Evolutionary conservation across 2,113 vertebrate genomes (phyloP), one percentile per base, ranked within the genome.

Genomic region (Smithornis capensis): DNA sequence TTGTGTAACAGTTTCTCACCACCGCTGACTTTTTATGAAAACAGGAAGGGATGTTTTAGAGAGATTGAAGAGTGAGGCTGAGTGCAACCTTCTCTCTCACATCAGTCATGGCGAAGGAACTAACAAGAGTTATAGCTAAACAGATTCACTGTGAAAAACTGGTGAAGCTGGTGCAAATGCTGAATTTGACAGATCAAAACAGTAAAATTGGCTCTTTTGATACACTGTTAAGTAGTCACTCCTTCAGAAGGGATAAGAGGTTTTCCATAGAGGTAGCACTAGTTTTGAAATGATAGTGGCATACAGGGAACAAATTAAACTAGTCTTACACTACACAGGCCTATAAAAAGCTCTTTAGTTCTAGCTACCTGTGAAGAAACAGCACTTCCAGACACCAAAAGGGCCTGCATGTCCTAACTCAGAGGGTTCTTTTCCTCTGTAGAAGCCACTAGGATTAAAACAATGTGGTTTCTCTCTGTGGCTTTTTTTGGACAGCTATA

Each of bases 31-130:
- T 63, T 37, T 91, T 17, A 33, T 0, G 3, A 89, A 86, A 94
- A 79, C 74, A 92, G 93, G 93, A 96, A 95, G 27, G 78, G 35
- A 87, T 85, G 82, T 82, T 93, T 79, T 23, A 76, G 53, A 92
- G 83, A 94, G 77, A 89, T 16, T 57, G 37, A 55, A 55, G 42
- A 80, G 44, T 4, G 17, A 31, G 11, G 67, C 40, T n/a, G 19
- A 81, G 60, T 87, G 87, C 25, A 86, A 19, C 24, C 37, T 68
- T 13, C 44, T 50, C 35, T 87, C 42, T 75, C 37, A 24, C 2
- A 4, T n/a, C 27, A 71, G 35, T 60, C n/a, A 64, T 24, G 55
- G 37, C 62, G 42, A 79, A 44, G 27, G 28, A 79, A 76, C 7
- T 6, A 68, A 44, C 8, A 57, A 9, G 29, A 75, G 9, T 33